A percentile compares a stretch with the other conserved stretches of the same genome.
Evolutionary conservation across 92 coral and sea anemone genomes (phyloP).

Genomic region (Metridium senile): DNA sequence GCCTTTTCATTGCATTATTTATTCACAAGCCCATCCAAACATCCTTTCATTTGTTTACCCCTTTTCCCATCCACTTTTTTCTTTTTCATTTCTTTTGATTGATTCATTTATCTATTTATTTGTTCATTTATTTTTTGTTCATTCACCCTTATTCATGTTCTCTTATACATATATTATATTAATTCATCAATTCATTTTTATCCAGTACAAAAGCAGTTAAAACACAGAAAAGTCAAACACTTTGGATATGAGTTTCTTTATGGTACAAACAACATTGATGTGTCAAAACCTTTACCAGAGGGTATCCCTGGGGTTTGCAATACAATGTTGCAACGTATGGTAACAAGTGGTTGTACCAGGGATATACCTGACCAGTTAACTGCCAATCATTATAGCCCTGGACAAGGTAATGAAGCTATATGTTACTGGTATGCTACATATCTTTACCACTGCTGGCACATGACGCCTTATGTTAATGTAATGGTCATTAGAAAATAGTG

Average conservation of each 20-base stretch:
- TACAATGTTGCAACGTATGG: constrained; percentile 53
- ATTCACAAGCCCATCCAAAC: too few relatives aligned
- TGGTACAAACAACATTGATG: constrained; percentile 84
- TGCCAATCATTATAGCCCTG: constrained; percentile 89
- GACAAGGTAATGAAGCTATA: constrained; percentile 67
- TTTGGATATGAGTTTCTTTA: constrained; percentile 96
- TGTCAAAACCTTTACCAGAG: constrained; percentile 70
- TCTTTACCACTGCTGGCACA: background rate
- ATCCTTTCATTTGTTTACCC: too few relatives aligned
- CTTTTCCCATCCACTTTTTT: too few relatives aligned
- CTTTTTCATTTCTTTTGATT: too few relatives aligned
- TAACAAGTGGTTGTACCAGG: constrained; percentile 54
- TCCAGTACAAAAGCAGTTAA: constrained; percentile 79
- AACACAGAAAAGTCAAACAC: constrained; percentile 93
- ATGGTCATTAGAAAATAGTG: too few relatives aligned
- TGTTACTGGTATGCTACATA: background rate
- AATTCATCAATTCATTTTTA: background rate
- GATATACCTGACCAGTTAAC: constrained; percentile 93
- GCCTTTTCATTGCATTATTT: too few relatives aligned
- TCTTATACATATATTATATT: background rate
- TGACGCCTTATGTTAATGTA: too few relatives aligned
- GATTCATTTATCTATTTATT: background rate
- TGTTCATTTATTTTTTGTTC: background rate
- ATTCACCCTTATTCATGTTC: background rate
- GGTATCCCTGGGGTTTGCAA: constrained; percentile 89